Evolutionary conservation across 2,888 invertebrate genomes (phyloP), one percentile per base, ranked within the genome.

Genomic region (Campaea margaritaria): DNA sequence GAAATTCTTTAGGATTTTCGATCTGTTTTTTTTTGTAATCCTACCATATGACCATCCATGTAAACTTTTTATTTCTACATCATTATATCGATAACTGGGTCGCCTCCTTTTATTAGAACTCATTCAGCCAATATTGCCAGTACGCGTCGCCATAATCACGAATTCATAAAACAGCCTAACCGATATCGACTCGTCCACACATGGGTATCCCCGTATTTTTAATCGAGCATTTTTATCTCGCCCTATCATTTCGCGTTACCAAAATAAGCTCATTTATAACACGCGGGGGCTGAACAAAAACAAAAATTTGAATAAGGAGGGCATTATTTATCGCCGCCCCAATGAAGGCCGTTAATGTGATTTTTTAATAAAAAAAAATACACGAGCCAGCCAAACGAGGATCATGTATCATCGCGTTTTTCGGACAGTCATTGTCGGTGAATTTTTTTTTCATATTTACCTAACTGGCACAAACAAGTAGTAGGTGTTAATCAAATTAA

Each of bases 261-360:
- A 92, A 92, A 69, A 92, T 92, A 92, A 91, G 91, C 91, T 92
- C 91, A 92, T 92, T 91, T 89, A 92, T 92, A 87, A 91, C 91
- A 81, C 74, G 73, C 81, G 83, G 85, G 86, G 87, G 88, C 82
- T 85, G 86, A 90, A 90, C 90, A 91, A 91, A 89, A 91, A 89
- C 87, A 89, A 90, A 91, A 91, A 91, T 89, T 92, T 92, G 91
- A 91, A 92, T 92, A 92, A 92, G 91, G 91, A 92, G 90, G 80
- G 86, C 91, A 91, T 91, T 91, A 91, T 92, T 92, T 92, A 92
- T 92, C 88, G 82, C 91, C 89, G 90, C 89, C 90, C 92, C 91
- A 91, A 91, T 91, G 91, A 91, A 91, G 89, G 90, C 85, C 87
- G 92, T 91, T 92, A 92, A 92, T 92, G 91, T 91, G 92, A 92